A percentile compares a stretch with the other conserved stretches of the same genome.
Conservation (phyloP, 2,888 invertebrate genomes). For the Aradus depressus region DNA sequence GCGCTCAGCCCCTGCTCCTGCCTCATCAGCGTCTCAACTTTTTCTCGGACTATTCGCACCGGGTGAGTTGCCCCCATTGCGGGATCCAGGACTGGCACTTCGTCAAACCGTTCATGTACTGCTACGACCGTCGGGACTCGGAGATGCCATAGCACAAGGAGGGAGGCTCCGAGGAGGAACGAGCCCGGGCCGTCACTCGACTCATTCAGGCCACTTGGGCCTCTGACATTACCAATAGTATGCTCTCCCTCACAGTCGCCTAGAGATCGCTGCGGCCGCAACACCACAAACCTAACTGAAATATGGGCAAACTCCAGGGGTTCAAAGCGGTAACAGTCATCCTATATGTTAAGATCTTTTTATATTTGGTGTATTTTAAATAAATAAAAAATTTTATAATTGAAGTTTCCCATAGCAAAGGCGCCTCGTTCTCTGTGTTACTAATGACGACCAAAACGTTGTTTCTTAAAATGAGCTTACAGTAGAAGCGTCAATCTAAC, state of each 20-base stretch:
- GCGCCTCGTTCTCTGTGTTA: too few species aligned
- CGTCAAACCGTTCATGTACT: conserved; percentile 77
- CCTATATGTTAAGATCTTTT: too few species aligned
- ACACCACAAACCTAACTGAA: too few species aligned
- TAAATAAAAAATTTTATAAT: too few species aligned
- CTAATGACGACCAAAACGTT: too few species aligned
- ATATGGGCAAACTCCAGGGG: too few species aligned
- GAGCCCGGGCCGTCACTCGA: conserved; percentile 29
- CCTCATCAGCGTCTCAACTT: conserved; percentile 76
- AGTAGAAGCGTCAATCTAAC: too few species aligned
- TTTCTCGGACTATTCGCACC: conserved; percentile 91
- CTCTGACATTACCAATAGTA: conserved; percentile 24
- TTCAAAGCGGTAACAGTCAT: too few species aligned
- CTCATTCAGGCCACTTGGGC: conserved; percentile 30
- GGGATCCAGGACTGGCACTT: conserved; percentile 85
- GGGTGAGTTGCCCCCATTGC: conserved; percentile 85
- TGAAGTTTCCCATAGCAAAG: too few species aligned
- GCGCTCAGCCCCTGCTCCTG: conserved; percentile 76
- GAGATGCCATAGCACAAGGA: conserved; percentile 84
- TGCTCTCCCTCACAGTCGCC: conserved; percentile 26
- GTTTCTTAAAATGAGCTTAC: too few species aligned
- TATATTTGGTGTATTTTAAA: too few species aligned
- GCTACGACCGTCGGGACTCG: conserved; percentile 71
- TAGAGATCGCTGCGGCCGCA: conserved; percentile 7
- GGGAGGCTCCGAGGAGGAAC: conserved; percentile 28